Percentiles rank a stretch among this genome's conserved stretches.
These are phyloP conservation scores for Drosophila hamatofila DNA, from an alignment of 2,888 invertebrate genomes.

Conservation along the genomic window DNA sequence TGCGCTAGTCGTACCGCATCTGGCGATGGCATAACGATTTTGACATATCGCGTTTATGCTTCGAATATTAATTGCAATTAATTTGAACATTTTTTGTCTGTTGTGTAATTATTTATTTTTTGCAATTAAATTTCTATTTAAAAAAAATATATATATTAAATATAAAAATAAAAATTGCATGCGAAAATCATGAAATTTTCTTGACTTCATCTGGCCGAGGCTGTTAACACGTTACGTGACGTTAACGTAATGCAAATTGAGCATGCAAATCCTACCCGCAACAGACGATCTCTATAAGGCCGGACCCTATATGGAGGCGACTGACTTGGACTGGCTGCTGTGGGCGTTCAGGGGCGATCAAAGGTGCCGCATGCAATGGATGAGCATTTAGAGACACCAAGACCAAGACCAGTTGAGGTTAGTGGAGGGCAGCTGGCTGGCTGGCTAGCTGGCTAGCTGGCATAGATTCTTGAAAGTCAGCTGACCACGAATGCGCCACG, in stretches of 20 bases:
- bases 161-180: not conserved
- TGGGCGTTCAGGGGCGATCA: conserved; percentile 20
- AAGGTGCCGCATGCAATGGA: conserved; percentile 42
- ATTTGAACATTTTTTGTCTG: not conserved
- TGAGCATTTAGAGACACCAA: not conserved
- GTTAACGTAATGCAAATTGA: not conserved
- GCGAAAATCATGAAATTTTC: conserved; percentile 1
- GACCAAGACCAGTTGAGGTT: not conserved
- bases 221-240: conserved; percentile 4
- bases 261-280: conserved; percentile 15
- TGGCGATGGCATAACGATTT: not conserved
- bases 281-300: conserved; percentile 6
- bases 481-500: conserved; percentile 14
- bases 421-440: not conserved
- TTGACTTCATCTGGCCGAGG: conserved; percentile 1
- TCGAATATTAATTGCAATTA: conserved; percentile 9
- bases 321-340: not conserved
- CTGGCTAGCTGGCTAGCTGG: not conserved
- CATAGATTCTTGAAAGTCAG: conserved; percentile 5
- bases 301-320: conserved; percentile 27
- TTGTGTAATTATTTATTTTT: conserved; percentile 2
- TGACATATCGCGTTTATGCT: conserved; percentile 2
- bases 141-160: no score
- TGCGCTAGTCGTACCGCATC: not conserved
- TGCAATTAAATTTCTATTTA: conserved; percentile 8